Evolutionary conservation across 2,113 vertebrate genomes (phyloP), one percentile per base, ranked within the genome.

Genomic region (Rhombomys opimus): DNA sequence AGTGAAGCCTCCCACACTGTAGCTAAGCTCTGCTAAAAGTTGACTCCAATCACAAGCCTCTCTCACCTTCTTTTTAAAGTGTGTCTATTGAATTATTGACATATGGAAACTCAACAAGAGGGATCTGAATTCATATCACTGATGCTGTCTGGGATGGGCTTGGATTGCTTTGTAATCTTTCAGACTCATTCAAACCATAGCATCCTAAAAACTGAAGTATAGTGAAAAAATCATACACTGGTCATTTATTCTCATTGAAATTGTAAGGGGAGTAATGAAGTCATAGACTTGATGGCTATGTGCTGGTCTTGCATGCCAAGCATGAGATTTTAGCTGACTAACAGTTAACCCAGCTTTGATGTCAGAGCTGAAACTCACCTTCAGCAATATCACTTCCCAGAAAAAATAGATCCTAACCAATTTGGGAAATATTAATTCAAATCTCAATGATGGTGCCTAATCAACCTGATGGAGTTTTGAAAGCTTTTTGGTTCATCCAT

Each of bases 71-170:
- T 90, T 90, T 84, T 20, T 63, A 93, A 95, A 92, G n/a, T 93
- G n/a, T 90, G 75, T 38, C 65, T 95, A 25, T 92, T 93, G 78
- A 93, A 59, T 95, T 95, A 90, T 76, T 23, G 6, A 30, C 94
- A 84, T 61, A 76, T 93, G 89, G 90, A 81, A 96, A 67, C 65
- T 92, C 88, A 80, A 88, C 85, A 88, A 93, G 94, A 97, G 38
- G 52, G 57, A 91, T 22, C 80, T 81, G 46, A 90, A 73, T 93
- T 52, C n/a, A 46, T 93, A 91, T 80, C 38, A 52, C 7, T 90
- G 54, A 77, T 22, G 9, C 32, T 95, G 61, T 25, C 80, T 92
- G 72, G 72, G 65, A 67, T 70, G 77, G 86, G 59, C 50, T 76
- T 87, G 87, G 50, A 86, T 75, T 89, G 84, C 87, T 96, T 75